Conservation (phyloP, 2,797 vertebrate genomes). For the Carduelis carduelis region DNA sequence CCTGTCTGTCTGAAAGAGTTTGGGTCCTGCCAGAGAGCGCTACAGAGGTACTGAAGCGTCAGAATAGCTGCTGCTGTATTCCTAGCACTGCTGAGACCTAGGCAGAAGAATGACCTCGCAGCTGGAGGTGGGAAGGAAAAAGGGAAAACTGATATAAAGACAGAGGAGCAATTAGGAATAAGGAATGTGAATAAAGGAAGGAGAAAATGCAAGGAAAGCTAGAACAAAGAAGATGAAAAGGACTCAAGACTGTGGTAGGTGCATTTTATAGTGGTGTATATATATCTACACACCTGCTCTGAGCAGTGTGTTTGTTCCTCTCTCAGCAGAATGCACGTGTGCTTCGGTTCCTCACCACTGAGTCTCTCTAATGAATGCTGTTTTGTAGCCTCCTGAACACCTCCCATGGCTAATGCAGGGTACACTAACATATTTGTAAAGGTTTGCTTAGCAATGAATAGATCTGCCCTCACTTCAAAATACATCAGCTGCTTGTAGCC, state of each 20-base stretch:
- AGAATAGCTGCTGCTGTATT: neutral
- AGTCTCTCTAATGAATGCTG: neutral
- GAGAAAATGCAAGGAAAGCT: neutral
- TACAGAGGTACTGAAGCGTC: neutral
- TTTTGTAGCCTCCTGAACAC: neutral
- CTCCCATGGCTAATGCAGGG: neutral
- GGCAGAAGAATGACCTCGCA: neutral
- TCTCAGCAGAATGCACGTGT: neutral
- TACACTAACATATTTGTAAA: neutral
- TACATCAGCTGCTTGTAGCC: neutral
- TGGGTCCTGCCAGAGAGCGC: neutral
- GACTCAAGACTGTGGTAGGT: neutral
- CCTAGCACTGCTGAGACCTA: neutral
- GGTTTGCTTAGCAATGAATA: neutral
- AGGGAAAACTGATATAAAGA: neutral
- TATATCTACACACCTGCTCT: neutral
- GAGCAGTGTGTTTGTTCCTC: neutral
- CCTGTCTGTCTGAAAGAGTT: neutral
- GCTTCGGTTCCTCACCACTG: neutral
- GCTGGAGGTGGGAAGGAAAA: neutral
- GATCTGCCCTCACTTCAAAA: constrained; percentile 17
- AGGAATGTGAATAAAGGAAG: neutral
- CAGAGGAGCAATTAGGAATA: neutral
- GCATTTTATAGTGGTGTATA: neutral
- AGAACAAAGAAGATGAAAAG: neutral